These are phyloP conservation scores for Tetramorium bicarinatum DNA, from an alignment of 2,888 invertebrate genomes.

Conservation along the genomic window DNA sequence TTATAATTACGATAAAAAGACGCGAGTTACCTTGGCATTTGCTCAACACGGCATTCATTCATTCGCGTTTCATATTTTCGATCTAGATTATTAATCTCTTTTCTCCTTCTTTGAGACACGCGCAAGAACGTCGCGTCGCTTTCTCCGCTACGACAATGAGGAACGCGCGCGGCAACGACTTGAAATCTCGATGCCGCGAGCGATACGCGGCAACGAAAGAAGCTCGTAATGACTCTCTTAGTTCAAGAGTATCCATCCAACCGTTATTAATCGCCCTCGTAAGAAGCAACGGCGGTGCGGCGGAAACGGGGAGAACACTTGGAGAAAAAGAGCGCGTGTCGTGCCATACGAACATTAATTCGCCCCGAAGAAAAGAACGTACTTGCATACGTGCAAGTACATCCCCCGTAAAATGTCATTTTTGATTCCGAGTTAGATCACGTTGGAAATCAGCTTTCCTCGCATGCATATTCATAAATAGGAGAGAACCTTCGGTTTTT, in stretches of 20 bases:
- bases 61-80: conserved; percentile 2
- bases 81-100: conserved; percentile 15
- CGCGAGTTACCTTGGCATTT: background rate
- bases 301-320: conserved; percentile 55
- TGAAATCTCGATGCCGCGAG: conserved; percentile 39
- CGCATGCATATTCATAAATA: conserved; percentile 84
- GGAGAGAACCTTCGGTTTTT: conserved; percentile 76
- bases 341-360: conserved; percentile 76
- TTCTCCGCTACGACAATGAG: conserved; percentile 29
- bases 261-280: conserved; percentile 48
- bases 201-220: conserved; percentile 40
- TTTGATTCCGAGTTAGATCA: conserved; percentile 70
- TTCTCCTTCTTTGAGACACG: background rate
- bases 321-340: conserved; percentile 69
- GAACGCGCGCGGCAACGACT: background rate
- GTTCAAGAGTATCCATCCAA: conserved; percentile 20
- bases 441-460: conserved; percentile 64
- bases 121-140: conserved; percentile 26
- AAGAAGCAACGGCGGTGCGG: conserved; percentile 33
- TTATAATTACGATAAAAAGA: background rate
- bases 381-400: conserved; percentile 59
- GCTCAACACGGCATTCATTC: background rate
- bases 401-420: conserved; percentile 70
- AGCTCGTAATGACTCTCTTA: conserved; percentile 46
- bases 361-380: conserved; percentile 53